These are phyloP conservation scores for Tholera decimalis DNA, from an alignment of 2,888 invertebrate species.

Conservation along the genomic window DNA sequence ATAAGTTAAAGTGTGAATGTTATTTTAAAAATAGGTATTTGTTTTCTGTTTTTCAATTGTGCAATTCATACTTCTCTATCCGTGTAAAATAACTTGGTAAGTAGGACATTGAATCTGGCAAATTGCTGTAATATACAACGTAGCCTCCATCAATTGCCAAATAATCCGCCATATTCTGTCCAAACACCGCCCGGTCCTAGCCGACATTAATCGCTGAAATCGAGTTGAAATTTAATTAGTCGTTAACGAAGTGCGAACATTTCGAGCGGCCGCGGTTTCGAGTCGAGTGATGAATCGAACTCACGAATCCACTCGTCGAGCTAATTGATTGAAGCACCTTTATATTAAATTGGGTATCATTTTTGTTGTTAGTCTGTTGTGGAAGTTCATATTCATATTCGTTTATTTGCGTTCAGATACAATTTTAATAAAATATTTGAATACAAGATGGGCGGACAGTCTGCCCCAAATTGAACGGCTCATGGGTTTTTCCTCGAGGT, in stretches of 20 bases:
- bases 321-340: slow-evolving; percentile 55
- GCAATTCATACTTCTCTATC: too few relatives aligned
- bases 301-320: slow-evolving; percentile 21
- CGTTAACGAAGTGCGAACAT: slow-evolving; percentile 61
- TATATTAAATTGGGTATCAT: slow-evolving; percentile 33
- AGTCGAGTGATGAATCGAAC: slow-evolving; percentile 53
- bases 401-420: neutral
- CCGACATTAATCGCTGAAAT: slow-evolving; percentile 52
- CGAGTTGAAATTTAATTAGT: slow-evolving; percentile 69
- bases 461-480: too few relatives aligned
- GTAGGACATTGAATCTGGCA: neutral
- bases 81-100: neutral
- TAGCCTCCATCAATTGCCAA: slow-evolving; percentile 9
- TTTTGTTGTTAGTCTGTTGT: slow-evolving; percentile 5
- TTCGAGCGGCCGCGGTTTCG: slow-evolving; percentile 16
- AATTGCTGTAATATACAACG: neutral
- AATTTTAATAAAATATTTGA: neutral
- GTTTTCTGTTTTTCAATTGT: too few relatives aligned
- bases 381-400: neutral
- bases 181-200: slow-evolving; percentile 23
- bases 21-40: too few relatives aligned
- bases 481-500: too few relatives aligned
- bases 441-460: too few relatives aligned
- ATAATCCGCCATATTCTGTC: slow-evolving; percentile 15
- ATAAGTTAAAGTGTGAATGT: too few relatives aligned